Base-by-base conservation (phyloP, 1,140 invertebrate genomes). In the Cherax quadricarinatus region DNA sequence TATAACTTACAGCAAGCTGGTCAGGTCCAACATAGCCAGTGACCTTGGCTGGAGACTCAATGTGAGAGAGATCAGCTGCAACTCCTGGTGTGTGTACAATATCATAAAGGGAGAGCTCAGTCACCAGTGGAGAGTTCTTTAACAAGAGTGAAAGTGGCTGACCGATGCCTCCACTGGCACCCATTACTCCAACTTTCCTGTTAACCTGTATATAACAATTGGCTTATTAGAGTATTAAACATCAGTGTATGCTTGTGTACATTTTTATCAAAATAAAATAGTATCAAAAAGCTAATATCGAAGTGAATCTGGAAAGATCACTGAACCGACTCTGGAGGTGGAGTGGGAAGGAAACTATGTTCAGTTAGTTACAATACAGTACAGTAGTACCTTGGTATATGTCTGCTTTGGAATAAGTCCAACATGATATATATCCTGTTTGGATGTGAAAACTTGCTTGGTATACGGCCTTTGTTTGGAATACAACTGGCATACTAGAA, bases 81-180 rank as follows among this genome's bases (percentile, higher is more conserved):
- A 99, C 99, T 93, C 99, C 99, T 89, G 98, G 98, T 73, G 99
- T 99, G 94, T 99, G 97, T 0, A 98, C 98, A 95, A 99, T 97
- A 96, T 99, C 99, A 94, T 99, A 99, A 2, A 99, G 96, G 0
- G 97, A 96, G 89, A 99, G 96, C 94, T 98, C 96, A 21, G 96
- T 97, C 24, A 99, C 96, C 73, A 98, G 95, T 80, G 98, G 97
- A 92, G 97, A 98, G 94, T 98, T 96, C 96, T 99, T 99, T 88
- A 99, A 95, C n/a, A 99, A 96, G 73, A 99, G 96, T 14, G 98
- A 98, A 94, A 99, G 95, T 10, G 99, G 99, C 95, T 99, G 99
- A 1, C 99, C 99, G 95, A 99, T 99, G 82, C 99, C 99, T 93
- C 99, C 99, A 94, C 97, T 97, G 2, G 99, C 99, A 88, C 99